Evolutionary conservation across 2,113 vertebrate species (phyloP).

Genomic region (Hyperopisus bebe): DNA sequence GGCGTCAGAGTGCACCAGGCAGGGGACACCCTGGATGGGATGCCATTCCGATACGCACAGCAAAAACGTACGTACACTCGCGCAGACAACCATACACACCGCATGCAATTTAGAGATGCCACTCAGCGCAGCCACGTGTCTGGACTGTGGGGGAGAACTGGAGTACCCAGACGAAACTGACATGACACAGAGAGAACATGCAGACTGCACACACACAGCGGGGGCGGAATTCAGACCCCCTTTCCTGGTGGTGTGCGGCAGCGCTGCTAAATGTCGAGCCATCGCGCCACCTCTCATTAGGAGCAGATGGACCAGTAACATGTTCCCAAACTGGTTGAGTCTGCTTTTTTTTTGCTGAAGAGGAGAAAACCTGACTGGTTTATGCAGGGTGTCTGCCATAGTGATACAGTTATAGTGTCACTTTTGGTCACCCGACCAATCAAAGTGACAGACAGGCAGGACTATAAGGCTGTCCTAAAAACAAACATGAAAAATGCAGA

Average conservation of each 20-base stretch:
- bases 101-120: not conserved
- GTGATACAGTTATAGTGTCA: not conserved
- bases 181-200: not conserved
- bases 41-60: not conserved
- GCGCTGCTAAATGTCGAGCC: not conserved
- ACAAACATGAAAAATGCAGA: not conserved
- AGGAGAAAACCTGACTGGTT: not conserved
- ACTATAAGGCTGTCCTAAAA: not conserved
- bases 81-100: not conserved
- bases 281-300: not conserved
- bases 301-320: not conserved
- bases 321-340: not conserved
- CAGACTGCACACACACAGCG: not conserved
- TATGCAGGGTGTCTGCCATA: not conserved
- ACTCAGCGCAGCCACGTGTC: not conserved
- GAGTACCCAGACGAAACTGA: not conserved
- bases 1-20: not conserved
- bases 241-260: not conserved
- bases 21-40: not conserved
- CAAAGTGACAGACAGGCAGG: not conserved
- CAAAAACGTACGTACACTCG: not conserved
- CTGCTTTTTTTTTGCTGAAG: not conserved
- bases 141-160: not conserved
- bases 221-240: not conserved
- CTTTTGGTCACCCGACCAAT: not conserved